Percentiles rank a stretch among this genome's conserved stretches.
These are phyloP conservation scores for Pangasius djambal DNA, from an alignment of 2,797 vertebrate genomes.

Conservation along the genomic window DNA sequence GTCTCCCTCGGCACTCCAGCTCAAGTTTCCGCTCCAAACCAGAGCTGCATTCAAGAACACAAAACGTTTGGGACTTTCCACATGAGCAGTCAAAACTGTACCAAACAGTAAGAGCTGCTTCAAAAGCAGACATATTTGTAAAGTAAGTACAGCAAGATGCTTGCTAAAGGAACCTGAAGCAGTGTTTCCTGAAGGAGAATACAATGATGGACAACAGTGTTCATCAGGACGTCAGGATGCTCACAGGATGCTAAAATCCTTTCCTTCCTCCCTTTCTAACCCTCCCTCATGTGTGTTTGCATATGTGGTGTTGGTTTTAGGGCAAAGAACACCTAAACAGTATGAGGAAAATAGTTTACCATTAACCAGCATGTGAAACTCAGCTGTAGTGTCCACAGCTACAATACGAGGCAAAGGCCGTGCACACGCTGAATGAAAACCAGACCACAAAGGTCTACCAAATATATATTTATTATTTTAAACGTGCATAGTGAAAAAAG, in stretches of 20 bases:
- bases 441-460: no score
- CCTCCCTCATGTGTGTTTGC: conserved; percentile 25
- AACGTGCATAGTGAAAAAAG: no score
- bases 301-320: conserved; percentile 12
- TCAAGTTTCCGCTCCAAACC: conserved; percentile 36
- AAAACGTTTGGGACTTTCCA: conserved; percentile 45
- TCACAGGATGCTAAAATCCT: conserved; percentile 21
- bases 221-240: neutral
- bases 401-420: neutral
- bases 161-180: neutral
- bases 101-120: neutral
- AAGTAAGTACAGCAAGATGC: neutral
- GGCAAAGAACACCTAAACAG: conserved; percentile 36
- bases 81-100: neutral
- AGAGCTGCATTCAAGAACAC: conserved; percentile 5
- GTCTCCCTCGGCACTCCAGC: conserved; percentile 18
- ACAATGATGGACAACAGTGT: neutral
- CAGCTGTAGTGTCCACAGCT: no score
- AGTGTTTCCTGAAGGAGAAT: conserved; percentile 22
- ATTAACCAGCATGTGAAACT: neutral
- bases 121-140: conserved; percentile 19
- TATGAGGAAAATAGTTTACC: conserved; percentile 1
- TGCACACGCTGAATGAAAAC: no score
- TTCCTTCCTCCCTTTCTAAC: conserved; percentile 42
- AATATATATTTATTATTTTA: no score